Conservation (phyloP, 2,797 vertebrate genomes). For the Alfaro cultratus region DNA sequence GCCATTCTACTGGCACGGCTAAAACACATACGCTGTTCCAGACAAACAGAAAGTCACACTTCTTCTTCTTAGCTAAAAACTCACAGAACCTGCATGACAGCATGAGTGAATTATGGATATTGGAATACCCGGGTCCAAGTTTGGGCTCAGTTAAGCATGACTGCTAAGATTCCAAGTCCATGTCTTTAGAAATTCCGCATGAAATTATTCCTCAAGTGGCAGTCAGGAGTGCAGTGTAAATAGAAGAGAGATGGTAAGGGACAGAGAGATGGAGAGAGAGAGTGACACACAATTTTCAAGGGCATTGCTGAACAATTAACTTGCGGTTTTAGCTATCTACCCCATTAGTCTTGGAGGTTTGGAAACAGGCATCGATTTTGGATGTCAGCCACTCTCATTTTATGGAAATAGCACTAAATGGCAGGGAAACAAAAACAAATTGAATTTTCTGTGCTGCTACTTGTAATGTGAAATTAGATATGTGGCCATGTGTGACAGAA, state of each 20-base stretch:
- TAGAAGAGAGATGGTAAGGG: conserved; percentile 37
- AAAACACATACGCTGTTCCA: neutral
- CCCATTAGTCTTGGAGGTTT: conserved; percentile 75
- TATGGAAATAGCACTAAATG: conserved; percentile 79
- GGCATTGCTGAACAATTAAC: conserved; percentile 78
- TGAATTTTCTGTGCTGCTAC: conserved; percentile 76
- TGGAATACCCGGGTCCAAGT: conserved; percentile 32
- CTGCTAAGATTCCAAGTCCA: conserved; percentile 55
- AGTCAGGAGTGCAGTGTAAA: conserved; percentile 46
- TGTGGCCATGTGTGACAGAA: conserved; percentile 73
- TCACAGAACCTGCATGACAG: conserved; percentile 28
- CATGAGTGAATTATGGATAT: conserved; percentile 47
- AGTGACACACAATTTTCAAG: conserved; percentile 73
- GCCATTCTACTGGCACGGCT: neutral
- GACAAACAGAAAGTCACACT: neutral
- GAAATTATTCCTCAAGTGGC: conserved; percentile 56
- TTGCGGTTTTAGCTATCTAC: conserved; percentile 75
- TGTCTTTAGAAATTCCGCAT: conserved; percentile 61
- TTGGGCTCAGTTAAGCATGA: conserved; percentile 48
- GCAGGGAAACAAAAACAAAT: conserved; percentile 79
- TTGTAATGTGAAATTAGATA: conserved; percentile 80
- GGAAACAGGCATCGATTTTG: conserved; percentile 78
- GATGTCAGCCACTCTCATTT: conserved; percentile 79
- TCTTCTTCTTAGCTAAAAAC: conserved; percentile 13
- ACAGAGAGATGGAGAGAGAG: conserved; percentile 21